These are phyloP conservation scores for Scaptomyza cyrtandrae DNA, from an alignment of 2,888 invertebrate species.

Conservation along the genomic window DNA sequence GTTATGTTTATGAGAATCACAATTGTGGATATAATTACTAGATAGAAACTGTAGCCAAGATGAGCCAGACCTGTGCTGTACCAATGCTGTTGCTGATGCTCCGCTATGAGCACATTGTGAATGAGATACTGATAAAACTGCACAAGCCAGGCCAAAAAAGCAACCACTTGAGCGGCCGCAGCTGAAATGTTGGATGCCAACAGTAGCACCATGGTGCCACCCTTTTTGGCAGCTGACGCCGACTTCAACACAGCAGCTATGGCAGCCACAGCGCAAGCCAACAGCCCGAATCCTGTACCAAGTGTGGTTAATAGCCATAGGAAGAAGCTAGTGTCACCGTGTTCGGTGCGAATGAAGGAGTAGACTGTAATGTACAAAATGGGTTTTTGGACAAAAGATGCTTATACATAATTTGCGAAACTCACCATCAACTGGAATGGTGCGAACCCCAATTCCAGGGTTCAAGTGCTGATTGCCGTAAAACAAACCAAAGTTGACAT, in stretches of 20 bases:
- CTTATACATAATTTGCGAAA: not conserved
- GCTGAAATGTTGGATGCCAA: conserved; percentile 83
- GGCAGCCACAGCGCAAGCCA: conserved; percentile 83
- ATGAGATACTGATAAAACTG: conserved; percentile 93
- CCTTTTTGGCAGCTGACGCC: conserved; percentile 83
- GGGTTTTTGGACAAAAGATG: not conserved
- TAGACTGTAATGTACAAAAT: conserved; percentile 69
- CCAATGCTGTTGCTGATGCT: conserved; percentile 93
- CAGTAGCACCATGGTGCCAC: conserved; percentile 82
- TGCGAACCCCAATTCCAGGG: conserved; percentile 92
- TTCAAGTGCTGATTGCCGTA: conserved; percentile 93
- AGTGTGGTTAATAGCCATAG: conserved; percentile 83
- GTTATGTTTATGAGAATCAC: conserved; percentile 82
- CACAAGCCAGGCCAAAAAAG: conserved; percentile 92
- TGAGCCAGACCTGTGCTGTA: conserved; percentile 92
- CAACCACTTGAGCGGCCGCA: conserved; percentile 91
- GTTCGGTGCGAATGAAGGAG: conserved; percentile 80
- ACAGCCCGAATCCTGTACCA: conserved; percentile 83
- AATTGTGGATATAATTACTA: conserved; percentile 82
- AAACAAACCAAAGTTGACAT: conserved; percentile 93
- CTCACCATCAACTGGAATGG: conserved; percentile 91
- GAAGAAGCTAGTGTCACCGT: conserved; percentile 82
- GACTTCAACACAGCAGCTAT: conserved; percentile 84
- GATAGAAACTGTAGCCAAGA: conserved; percentile 94
- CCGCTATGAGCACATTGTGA: conserved; percentile 92